Evolutionary conservation across 1,140 invertebrate genomes (phyloP).

Genomic region (Pantala flavescens): DNA sequence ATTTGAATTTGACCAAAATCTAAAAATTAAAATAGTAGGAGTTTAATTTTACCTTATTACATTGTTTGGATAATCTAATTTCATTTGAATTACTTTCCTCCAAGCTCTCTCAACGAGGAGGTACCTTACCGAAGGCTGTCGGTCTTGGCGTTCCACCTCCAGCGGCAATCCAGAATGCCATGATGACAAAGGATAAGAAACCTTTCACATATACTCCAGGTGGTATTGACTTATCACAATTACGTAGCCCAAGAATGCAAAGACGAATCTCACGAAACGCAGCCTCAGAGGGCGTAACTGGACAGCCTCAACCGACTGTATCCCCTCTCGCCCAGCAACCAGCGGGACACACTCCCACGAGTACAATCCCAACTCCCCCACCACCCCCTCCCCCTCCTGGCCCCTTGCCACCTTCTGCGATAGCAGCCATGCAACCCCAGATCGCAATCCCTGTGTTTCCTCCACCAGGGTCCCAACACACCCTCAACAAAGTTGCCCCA

Average conservation of each 20-base stretch:
- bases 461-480: constrained; percentile 38
- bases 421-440: constrained; percentile 49
- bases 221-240: constrained; percentile 81
- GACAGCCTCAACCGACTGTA: constrained; percentile 40
- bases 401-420: constrained; percentile 38
- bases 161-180: constrained; percentile 79
- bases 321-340: constrained; percentile 34
- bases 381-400: constrained; percentile 28
- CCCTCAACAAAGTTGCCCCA: constrained; percentile 29
- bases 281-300: constrained; percentile 40
- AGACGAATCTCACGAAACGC: constrained; percentile 56
- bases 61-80: too few relatives aligned
- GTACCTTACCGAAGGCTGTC: constrained; percentile 24
- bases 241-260: constrained; percentile 79
- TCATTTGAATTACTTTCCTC: too few relatives aligned
- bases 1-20: too few relatives aligned
- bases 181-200: constrained; percentile 92
- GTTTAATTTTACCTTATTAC: too few relatives aligned
- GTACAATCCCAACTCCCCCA: constrained; percentile 23
- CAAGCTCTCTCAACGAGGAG: constrained; percentile 25
- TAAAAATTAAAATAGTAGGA: too few relatives aligned
- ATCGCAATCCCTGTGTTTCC: constrained; percentile 60
- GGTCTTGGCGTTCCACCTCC: constrained; percentile 51
- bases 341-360: constrained; percentile 32
- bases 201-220: constrained; percentile 91